These are phyloP conservation scores for Pomacea canaliculata DNA, from an alignment of 2,888 invertebrate species.

Conservation along the genomic window DNA sequence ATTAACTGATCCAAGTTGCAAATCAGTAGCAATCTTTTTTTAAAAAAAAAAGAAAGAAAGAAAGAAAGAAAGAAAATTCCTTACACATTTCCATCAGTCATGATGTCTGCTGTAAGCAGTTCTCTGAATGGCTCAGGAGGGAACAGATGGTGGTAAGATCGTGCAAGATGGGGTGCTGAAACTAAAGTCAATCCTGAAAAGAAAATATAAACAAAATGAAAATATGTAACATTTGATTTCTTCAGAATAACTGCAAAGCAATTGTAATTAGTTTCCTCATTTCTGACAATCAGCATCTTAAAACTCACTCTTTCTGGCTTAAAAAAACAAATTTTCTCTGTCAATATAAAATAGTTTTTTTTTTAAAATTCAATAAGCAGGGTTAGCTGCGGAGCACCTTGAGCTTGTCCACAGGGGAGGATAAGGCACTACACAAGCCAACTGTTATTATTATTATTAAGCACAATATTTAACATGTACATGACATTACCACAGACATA, in stretches of 20 bases:
- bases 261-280: not conserved
- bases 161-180: conserved; percentile 96
- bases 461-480: too few relatives aligned
- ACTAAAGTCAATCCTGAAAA: conserved; percentile 85
- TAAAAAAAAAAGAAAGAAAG: not conserved
- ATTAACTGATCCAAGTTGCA: not conserved
- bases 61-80: not conserved
- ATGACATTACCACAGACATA: too few relatives aligned
- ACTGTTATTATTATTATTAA: too few relatives aligned
- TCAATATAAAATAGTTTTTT: too few relatives aligned
- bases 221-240: not conserved
- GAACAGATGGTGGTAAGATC: conserved; percentile 97
- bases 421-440: too few relatives aligned
- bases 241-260: not conserved
- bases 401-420: too few relatives aligned
- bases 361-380: too few relatives aligned
- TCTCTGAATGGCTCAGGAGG: conserved; percentile 90
- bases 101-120: conserved; percentile 65
- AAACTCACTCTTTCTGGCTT: not conserved
- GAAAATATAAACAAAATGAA: not conserved
- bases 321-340: not conserved
- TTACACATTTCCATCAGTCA: conserved; percentile 27
- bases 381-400: too few relatives aligned
- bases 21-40: not conserved
- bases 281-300: not conserved